These are phyloP conservation scores for Phortica magna DNA, from an alignment of 2,888 invertebrate species.

Conservation along the genomic window DNA sequence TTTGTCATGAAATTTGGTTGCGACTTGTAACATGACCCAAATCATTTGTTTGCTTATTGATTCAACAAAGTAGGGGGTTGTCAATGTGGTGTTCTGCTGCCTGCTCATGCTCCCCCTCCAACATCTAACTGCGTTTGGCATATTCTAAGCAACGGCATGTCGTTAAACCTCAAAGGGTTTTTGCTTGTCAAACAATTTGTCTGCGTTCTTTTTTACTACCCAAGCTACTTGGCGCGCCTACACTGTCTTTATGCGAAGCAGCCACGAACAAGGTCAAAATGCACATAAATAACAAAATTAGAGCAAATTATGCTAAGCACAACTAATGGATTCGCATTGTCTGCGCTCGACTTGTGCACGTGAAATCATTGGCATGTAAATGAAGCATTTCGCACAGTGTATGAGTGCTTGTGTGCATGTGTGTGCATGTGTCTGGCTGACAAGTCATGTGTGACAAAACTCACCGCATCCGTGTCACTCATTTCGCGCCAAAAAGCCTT, in stretches of 20 bases:
- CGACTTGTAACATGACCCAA: conserved; percentile 77
- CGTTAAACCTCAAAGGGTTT: not conserved
- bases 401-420: conserved; percentile 44
- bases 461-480: conserved; percentile 69
- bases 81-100: conserved; percentile 31
- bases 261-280: conserved; percentile 54
- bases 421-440: not conserved
- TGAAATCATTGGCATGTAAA: conserved; percentile 17
- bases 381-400: conserved; percentile 36
- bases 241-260: conserved; percentile 24
- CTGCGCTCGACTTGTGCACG: not conserved
- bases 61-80: conserved; percentile 74
- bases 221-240: conserved; percentile 39
- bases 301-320: conserved; percentile 55
- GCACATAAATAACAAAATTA: conserved; percentile 36
- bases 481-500: conserved; percentile 44
- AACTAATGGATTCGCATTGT: conserved; percentile 18
- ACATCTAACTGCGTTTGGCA: not conserved
- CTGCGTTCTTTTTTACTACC: not conserved
- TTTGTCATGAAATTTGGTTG: conserved; percentile 73
- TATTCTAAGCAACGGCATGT: not conserved
- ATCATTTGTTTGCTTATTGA: conserved; percentile 76
- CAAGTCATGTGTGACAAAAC: conserved; percentile 37
- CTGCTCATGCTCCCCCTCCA: not conserved
- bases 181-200: not conserved